Conservation (phyloP, 2,113 vertebrate species). For the Python bivittatus region DNA sequence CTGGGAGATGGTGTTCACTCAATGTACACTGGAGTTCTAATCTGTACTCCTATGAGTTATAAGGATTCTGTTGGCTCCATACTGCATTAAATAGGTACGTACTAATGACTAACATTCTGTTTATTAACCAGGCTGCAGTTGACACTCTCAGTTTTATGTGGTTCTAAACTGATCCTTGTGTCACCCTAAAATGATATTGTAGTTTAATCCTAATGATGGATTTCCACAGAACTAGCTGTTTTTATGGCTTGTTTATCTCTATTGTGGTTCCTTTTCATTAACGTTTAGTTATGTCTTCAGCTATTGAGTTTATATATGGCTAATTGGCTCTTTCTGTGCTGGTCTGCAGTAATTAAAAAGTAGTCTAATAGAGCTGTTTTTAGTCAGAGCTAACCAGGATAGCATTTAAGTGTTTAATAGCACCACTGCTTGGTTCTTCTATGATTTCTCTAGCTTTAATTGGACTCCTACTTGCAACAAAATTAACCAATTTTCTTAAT, state of each 20-base stretch:
- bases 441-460: constrained; percentile 36
- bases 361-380: constrained; percentile 45
- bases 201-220: constrained; percentile 7
- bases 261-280: constrained; percentile 15
- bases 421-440: constrained; percentile 22
- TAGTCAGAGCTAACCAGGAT: constrained; percentile 28
- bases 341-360: constrained; percentile 51
- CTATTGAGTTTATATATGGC: constrained; percentile 26
- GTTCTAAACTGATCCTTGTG: background rate
- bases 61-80: background rate
- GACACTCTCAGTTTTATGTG: background rate
- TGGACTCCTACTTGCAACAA: constrained; percentile 17
- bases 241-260: constrained; percentile 31
- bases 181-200: constrained; percentile 1
- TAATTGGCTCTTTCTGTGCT: constrained; percentile 37
- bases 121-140: background rate
- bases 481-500: constrained; percentile 14
- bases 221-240: constrained; percentile 25
- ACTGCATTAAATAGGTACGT: background rate
- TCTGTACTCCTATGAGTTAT: background rate
- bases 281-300: constrained; percentile 34
- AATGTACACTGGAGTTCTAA: background rate
- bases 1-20: background rate
- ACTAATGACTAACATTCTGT: background rate
- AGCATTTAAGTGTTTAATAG: constrained; percentile 25